A percentile compares a stretch with the other conserved stretches of the same genome.
These are phyloP conservation scores for Prionailurus bengalensis DNA, from an alignment of 2,113 vertebrate genomes.

Conservation along the genomic window DNA sequence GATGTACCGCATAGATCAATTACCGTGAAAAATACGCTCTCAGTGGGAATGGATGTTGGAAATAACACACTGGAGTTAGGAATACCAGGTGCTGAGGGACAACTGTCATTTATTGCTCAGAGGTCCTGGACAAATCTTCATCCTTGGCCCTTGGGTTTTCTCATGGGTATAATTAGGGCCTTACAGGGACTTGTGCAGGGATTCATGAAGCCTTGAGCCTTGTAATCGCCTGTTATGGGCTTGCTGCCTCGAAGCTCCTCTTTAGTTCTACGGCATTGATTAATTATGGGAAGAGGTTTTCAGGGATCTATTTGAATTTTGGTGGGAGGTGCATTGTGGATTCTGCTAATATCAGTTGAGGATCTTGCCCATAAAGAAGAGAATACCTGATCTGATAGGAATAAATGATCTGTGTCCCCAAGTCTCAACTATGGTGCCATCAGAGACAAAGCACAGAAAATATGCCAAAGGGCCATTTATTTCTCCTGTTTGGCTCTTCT, in stretches of 20 bases:
- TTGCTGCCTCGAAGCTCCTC: neutral
- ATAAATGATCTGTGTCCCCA: neutral
- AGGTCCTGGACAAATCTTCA: neutral
- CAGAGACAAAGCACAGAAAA: neutral
- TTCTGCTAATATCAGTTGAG: neutral
- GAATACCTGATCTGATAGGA: neutral
- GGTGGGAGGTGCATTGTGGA: neutral
- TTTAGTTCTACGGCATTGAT: neutral
- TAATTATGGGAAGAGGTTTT: neutral
- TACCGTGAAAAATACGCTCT: neutral
- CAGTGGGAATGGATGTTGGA: neutral
- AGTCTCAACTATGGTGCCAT: neutral
- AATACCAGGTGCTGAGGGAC: neutral
- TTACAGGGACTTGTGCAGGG: neutral
- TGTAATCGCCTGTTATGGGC: neutral
- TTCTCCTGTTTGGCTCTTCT: neutral
- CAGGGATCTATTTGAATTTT: neutral
- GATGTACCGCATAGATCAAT: neutral
- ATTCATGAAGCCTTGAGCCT: neutral
- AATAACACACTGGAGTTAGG: neutral
- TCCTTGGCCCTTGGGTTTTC: neutral
- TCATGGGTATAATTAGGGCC: neutral
- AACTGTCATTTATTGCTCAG: neutral
- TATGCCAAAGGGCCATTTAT: neutral
- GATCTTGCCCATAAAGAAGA: neutral